phyloP scores from a whole-genome alignment of 1,140 invertebrate species.

The Hyles vespertilio region DNA sequence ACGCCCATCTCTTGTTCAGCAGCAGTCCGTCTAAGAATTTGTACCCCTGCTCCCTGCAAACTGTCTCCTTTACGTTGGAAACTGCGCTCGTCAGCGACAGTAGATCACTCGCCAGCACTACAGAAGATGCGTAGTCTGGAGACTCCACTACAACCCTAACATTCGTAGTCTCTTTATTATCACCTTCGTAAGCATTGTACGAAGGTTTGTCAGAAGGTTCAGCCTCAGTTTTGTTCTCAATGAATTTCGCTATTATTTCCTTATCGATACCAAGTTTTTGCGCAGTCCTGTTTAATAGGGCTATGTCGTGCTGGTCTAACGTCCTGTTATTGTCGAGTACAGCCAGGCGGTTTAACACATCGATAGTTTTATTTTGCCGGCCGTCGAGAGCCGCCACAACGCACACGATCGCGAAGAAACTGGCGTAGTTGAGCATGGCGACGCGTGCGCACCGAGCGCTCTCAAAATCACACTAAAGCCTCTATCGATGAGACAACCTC shows the following conservation, averaged over 20 bases:
- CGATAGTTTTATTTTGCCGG: slow-evolving; percentile 27
- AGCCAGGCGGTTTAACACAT: slow-evolving; percentile 37
- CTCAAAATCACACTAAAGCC: slow-evolving; percentile 45
- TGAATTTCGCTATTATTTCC: slow-evolving; percentile 39
- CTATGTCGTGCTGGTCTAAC: slow-evolving; percentile 33
- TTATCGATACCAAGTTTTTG: slow-evolving; percentile 43
- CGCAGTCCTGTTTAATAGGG: slow-evolving; percentile 37
- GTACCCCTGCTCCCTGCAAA: slow-evolving; percentile 72
- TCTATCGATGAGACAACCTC: slow-evolving; percentile 32
- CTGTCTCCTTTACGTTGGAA: slow-evolving; percentile 53
- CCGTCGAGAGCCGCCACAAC: slow-evolving; percentile 24
- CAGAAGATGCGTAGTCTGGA: slow-evolving; percentile 65
- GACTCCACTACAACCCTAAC: slow-evolving; percentile 50
- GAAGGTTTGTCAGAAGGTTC: slow-evolving; percentile 5
- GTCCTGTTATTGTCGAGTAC: slow-evolving; percentile 40
- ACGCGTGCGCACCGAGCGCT: slow-evolving; percentile 58
- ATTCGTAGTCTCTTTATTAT: slow-evolving; percentile 24
- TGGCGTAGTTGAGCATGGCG: slow-evolving; percentile 36
- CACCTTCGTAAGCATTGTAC: slow-evolving; percentile 46
- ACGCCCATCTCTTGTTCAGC: slow-evolving; percentile 74
- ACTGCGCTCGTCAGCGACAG: slow-evolving; percentile 63
- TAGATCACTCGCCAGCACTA: slow-evolving; percentile 60
- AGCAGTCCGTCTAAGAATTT: slow-evolving; percentile 68
- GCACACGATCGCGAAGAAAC: slow-evolving; percentile 43
- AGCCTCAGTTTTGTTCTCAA: slow-evolving; percentile 28